These are phyloP conservation scores for Sericinus montela DNA, from an alignment of 2,888 invertebrate genomes.

Conservation along the genomic window DNA sequence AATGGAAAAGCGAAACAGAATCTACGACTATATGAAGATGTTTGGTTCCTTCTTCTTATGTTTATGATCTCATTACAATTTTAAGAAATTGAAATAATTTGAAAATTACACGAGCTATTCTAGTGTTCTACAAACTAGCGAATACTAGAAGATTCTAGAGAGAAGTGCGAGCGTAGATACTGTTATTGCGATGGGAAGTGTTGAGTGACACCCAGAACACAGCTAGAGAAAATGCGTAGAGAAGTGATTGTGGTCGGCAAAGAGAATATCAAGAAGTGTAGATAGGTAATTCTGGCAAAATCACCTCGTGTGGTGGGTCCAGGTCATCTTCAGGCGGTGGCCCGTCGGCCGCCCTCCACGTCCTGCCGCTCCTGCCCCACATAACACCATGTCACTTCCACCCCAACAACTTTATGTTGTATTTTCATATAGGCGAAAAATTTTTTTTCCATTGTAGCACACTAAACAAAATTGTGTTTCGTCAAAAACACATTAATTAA, in stretches of 20 bases:
- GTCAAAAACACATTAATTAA: no score
- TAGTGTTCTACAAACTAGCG: constrained; percentile 20
- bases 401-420: constrained; percentile 39
- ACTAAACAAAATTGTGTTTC: no score
- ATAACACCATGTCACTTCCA: constrained; percentile 43
- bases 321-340: constrained; percentile 66
- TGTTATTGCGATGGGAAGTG: constrained; percentile 31
- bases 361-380: constrained; percentile 73
- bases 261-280: constrained; percentile 47
- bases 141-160: constrained; percentile 10
- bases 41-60: no score
- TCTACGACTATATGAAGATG: no score
- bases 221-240: constrained; percentile 56
- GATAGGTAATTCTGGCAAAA: constrained; percentile 77
- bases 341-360: constrained; percentile 65
- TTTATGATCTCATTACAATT: no score
- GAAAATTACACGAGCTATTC: constrained; percentile 16
- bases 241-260: constrained; percentile 61
- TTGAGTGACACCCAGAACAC: constrained; percentile 65
- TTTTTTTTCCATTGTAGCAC: neutral
- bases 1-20: constrained; percentile 4
- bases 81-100: neutral
- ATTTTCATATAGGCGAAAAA: constrained; percentile 13
- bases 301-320: constrained; percentile 75
- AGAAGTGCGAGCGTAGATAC: constrained; percentile 18